phyloP scores from a whole-genome alignment of 2,888 invertebrate genomes.

The Megalurothrips usitatus region DNA sequence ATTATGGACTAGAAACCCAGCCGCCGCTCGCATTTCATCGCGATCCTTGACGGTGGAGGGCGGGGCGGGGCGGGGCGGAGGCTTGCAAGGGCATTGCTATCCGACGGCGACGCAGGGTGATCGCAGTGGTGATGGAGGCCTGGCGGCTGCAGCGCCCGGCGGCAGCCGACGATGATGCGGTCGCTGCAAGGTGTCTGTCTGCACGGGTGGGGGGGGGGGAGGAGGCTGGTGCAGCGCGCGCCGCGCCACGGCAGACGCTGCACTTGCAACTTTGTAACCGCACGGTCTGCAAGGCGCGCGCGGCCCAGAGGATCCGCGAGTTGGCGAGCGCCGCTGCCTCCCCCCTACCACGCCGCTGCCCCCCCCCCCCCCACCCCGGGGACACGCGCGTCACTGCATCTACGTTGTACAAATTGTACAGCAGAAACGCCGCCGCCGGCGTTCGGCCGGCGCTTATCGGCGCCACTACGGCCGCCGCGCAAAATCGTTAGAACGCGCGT shows the following conservation, averaged over 20 bases:
- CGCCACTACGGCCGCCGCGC: no score
- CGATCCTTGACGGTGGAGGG: no score
- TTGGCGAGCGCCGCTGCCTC: not conserved
- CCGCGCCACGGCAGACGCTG: not conserved
- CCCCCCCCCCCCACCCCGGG: not conserved
- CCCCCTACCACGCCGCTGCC: no score
- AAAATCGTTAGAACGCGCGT: no score
- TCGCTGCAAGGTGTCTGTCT: not conserved
- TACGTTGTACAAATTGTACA: no score
- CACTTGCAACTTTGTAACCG: conserved; percentile 19
- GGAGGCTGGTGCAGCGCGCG: not conserved
- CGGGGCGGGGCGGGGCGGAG: no score
- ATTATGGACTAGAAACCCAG: no score
- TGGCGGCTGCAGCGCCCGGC: not conserved
- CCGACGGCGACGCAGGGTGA: no score
- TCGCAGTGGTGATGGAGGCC: no score
- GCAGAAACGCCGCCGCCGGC: not conserved
- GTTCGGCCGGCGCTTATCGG: not conserved
- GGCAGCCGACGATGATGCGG: not conserved
- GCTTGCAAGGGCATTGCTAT: no score
- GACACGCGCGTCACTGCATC: no score
- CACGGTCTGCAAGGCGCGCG: not conserved
- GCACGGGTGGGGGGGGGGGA: not conserved
- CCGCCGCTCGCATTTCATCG: no score
- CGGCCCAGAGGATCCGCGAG: not conserved